These are phyloP conservation scores for Pongo pygmaeus DNA, from an alignment of 2,113 vertebrate species.

Conservation along the genomic window DNA sequence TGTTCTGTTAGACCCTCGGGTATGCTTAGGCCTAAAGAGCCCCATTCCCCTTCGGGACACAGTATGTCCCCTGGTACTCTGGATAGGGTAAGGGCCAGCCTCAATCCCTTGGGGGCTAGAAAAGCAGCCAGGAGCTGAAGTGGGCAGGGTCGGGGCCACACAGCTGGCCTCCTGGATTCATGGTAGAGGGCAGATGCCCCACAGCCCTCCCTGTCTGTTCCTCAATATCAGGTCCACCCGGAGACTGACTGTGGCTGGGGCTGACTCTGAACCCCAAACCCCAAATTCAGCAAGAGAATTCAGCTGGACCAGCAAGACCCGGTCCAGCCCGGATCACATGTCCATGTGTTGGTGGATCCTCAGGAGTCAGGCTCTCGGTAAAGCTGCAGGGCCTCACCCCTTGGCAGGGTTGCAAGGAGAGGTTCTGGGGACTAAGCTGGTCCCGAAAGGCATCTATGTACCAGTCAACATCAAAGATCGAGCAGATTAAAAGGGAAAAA, in stretches of 20 bases:
- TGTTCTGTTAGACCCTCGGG: background rate
- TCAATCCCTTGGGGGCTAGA: background rate
- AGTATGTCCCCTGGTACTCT: background rate
- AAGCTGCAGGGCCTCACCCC: background rate
- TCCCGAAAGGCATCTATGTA: background rate
- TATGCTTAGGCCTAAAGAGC: background rate
- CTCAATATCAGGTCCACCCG: background rate
- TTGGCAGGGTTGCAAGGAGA: accelerated
- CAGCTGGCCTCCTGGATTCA: background rate
- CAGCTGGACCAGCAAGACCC: no score
- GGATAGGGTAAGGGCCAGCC: background rate
- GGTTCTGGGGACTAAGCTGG: background rate
- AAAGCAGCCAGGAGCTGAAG: background rate
- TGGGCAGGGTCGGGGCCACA: background rate
- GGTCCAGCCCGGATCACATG: background rate
- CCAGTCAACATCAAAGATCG: background rate
- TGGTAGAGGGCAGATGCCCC: background rate
- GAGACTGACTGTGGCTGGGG: background rate
- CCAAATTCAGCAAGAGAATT: background rate
- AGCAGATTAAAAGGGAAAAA: background rate
- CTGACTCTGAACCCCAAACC: background rate
- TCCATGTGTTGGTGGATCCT: accelerated
- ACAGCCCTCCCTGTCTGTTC: background rate
- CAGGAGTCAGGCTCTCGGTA: background rate
- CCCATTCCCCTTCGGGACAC: background rate